Evolutionary conservation across 2,797 vertebrate species (phyloP), one percentile per base, ranked within the genome.

Genomic region (Cacajao melanocephalus): DNA sequence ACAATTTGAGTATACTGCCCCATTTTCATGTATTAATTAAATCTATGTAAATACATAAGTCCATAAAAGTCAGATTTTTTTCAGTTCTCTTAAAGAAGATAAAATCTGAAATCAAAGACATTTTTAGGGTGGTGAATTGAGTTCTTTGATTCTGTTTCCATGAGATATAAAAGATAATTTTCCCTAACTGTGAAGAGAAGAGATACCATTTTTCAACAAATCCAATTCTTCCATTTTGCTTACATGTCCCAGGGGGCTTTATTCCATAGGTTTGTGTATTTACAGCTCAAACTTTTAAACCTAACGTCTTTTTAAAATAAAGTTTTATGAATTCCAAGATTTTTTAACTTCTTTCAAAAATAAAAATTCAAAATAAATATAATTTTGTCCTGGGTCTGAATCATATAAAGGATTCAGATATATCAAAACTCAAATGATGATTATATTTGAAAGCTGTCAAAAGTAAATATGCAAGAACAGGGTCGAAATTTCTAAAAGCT

Each of bases 291-390:
- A 52, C 36, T 70, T 39, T 88, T 55, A 97, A 97, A 88, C 0
- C 22, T 87, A 70, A 84, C 4, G 2, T 84, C 33, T 85, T 93
- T 96, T 84, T 50, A 92, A 93, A 79, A 30, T 95, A n/a, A 82
- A 84, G 19, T 48, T 46, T 92, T 72, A 44, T 50, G 44, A 94
- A 75, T 85, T 30, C 19, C 57, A 88, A 52, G 10, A 76, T 86
- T 41, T 5, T 52, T 55, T 83, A 83, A 52, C 20, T 75, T 91
- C 26, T 50, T 96, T 96, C 9, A 82, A 93, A 96, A 83, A 73
- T 73, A 61, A 81, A 55, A 57, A 84, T 48, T 57, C 12, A 86
- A 92, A 90, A 82, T 83, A 86, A 94, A 88, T 52, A 73, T 57
- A 70, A 79, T 78, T 92, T 93, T 3, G 39, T 22, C 26, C 11